Evolutionary conservation across 1,140 invertebrate genomes (phyloP), one percentile per base, ranked within the genome.

Genomic region (Euura saliciscinereae): DNA sequence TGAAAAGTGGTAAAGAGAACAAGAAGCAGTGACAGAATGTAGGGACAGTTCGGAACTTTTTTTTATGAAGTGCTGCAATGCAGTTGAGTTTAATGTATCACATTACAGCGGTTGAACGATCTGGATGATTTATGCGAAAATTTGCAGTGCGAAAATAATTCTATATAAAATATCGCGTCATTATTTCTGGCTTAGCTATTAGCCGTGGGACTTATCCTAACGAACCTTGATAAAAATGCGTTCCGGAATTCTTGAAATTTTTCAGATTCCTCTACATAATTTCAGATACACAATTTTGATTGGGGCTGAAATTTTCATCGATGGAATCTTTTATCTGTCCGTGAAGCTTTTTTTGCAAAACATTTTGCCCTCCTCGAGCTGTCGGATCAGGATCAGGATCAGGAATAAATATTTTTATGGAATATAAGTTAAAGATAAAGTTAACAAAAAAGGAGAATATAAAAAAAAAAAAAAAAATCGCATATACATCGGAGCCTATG

Each of bases 51-150:
- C n/a, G n/a, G n/a, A n/a, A n/a, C n/a, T n/a, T n/a, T n/a, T n/a
- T 59, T 59, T 59, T 8, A 59, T 8, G n/a, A 59, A 59, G 51
- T 59, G 51, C 5, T 6, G 2, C 8, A n/a, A n/a, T 59, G 51
- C 51, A 59, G 51, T 59, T 59, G 6, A 59, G 28, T 59, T 59
- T 59, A 59, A 11, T n/a, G 51, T 11, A 8, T 59, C 51, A 28
- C 28, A 28, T 28, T 28, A 28, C 28, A 28, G 51, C 51, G 51
- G 51, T 59, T 59, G 13, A 59, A 59, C 51, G 51, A 59, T 59
- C 51, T 59, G 51, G 8, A 59, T 59, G 51, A 59, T 59, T 59
- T 59, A 59, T 59, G 51, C 51, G 13, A 59, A 59, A n/a, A 59
- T 59, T 59, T n/a, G 51, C 3, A n/a, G 51, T 1, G 6, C 13